Percentiles rank a stretch among this genome's conserved stretches.
These are phyloP conservation scores for Euproctis similis DNA, from an alignment of 2,888 invertebrate species.

Conservation along the genomic window DNA sequence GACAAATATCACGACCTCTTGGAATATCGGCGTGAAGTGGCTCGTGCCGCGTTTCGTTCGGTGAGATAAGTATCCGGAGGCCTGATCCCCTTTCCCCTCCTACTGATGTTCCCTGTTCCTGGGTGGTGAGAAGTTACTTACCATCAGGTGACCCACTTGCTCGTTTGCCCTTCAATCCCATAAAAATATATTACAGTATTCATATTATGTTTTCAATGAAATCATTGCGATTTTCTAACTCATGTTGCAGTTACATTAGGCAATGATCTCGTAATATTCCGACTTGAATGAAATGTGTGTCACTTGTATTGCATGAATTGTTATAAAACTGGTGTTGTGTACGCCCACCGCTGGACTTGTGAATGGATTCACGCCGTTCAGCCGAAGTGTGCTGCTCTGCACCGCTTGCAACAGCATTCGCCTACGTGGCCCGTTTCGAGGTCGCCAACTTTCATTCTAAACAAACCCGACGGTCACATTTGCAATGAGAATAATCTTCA, in stretches of 20 bases:
- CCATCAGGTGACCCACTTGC: no score
- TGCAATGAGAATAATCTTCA: constrained; percentile 28
- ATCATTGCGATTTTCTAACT: constrained; percentile 23
- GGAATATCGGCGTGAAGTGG: no score
- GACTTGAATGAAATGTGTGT: constrained; percentile 30
- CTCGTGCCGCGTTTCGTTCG: no score
- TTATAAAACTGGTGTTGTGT: constrained; percentile 40
- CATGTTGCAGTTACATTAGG: no score
- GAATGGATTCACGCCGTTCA: constrained; percentile 46
- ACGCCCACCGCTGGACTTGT: constrained; percentile 54
- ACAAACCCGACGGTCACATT: constrained; percentile 38
- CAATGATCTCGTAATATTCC: constrained; percentile 26
- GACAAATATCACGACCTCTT: no score
- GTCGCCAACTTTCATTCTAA: constrained; percentile 75
- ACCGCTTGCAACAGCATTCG: constrained; percentile 56
- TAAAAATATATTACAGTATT: no score
- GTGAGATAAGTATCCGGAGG: no score
- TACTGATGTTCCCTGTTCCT: no score
- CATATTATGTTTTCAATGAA: constrained; percentile 14
- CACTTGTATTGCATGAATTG: constrained; percentile 36
- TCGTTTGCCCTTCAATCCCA: no score
- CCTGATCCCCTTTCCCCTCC: no score
- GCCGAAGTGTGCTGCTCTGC: constrained; percentile 16
- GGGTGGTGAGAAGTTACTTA: no score
- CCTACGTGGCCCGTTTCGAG: constrained; percentile 58